Evolutionary conservation across 1,140 invertebrate species (phyloP).

Genomic region (Trachymyrmex cornetzi): DNA sequence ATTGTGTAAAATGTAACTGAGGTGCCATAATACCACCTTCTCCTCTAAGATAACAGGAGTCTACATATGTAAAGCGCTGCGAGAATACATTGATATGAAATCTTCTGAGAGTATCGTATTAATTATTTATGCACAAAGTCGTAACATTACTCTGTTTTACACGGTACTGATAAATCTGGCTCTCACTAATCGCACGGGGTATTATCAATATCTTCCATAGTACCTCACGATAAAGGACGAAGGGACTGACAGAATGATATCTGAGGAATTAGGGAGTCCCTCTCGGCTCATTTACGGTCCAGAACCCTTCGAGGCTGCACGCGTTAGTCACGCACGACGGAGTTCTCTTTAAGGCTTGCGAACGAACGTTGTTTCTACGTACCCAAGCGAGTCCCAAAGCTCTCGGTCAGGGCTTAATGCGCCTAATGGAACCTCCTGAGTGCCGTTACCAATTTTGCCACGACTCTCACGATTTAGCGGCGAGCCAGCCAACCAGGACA

Average conservation of each 20-base stretch:
- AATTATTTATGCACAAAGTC: neutral
- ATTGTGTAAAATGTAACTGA: too few relatives aligned
- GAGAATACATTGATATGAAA: neutral
- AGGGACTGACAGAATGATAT: constrained; percentile 46
- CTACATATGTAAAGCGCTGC: neutral
- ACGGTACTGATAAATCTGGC: constrained; percentile 13
- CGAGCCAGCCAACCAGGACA: constrained; percentile 37
- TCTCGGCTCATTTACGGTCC: constrained; percentile 59
- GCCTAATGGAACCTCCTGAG: constrained; percentile 78
- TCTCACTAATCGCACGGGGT: neutral
- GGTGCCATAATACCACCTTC: too few relatives aligned
- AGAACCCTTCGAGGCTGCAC: constrained; percentile 8
- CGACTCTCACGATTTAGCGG: constrained; percentile 67
- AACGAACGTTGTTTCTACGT: constrained; percentile 48
- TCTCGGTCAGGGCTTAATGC: constrained; percentile 78
- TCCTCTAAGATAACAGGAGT: neutral
- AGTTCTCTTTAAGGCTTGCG: constrained; percentile 62
- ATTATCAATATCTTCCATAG: constrained; percentile 37
- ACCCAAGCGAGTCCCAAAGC: constrained; percentile 59
- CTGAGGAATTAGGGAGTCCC: constrained; percentile 53
- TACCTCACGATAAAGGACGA: neutral
- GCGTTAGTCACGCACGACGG: constrained; percentile 54
- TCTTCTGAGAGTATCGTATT: neutral
- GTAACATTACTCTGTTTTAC: neutral
- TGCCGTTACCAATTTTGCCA: constrained; percentile 78